Base-by-base conservation (phyloP, 2,888 invertebrate genomes). In the Heliconius ismenius region DNA sequence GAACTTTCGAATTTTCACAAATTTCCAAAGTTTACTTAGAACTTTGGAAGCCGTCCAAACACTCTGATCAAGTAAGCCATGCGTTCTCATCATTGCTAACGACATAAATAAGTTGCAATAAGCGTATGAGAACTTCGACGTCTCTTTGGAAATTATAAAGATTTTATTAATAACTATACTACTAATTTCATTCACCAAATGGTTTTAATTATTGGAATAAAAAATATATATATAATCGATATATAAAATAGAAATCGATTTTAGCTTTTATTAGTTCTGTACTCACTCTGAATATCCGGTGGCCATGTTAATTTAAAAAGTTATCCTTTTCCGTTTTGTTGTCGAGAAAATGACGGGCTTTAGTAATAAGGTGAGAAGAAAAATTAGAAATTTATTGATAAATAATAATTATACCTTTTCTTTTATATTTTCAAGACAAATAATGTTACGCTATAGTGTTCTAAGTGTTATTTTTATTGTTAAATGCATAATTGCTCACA, bases 301-400 rank as follows among this genome's bases (percentile, higher is more conserved):
- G 81, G 92, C 94, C 94, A 94, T 94, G 86, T 91, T 94, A 88
- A 32, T 79, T 87, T 86, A 89, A 91, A 90, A 90, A 91, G 80
- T 83, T 85, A 86, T 84, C 87, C 96, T 96, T 96, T 96, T 96
- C 95, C 95, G 95, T 95, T 95, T 95, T 94, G 95, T 95, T 95
- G 95, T 95, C 95, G 95, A 90, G 91, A 93, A 96, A 95, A 97
- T 97, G 97, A 96, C 96, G 95, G 97, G 97, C 93, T 96, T 97
- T 95, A 96, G 96, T 92, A 96, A 96, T 94, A 97, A 96, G 96
- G 97, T 97, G 95, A 93, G 93, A 79, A 84, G 87, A 88, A 89
- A 88, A 82, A 81, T 78, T 73, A 18, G 70, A 75, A 78, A 77
- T 84, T 80, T 64, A 21, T 81, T 80, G 28, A 77, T 83, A 85